phyloP scores from a whole-genome alignment of 2,888 invertebrate species.

The Molorchus minor region DNA sequence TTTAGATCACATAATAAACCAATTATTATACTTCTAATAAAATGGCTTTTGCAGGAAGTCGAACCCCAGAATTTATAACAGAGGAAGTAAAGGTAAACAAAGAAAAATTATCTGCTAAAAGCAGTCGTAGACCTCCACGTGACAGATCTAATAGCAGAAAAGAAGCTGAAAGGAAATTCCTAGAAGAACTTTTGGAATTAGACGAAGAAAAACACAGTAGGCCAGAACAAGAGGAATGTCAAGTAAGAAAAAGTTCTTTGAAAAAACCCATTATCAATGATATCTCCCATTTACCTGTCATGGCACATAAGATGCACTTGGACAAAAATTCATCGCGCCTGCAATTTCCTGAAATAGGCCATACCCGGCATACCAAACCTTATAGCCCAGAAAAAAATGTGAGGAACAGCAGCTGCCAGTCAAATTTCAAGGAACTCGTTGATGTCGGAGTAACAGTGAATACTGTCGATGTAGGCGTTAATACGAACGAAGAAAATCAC shows the following conservation, averaged over 20 bases:
- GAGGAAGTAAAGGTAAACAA: neutral
- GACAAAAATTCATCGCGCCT: neutral
- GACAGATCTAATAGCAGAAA: neutral
- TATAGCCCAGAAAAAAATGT: neutral
- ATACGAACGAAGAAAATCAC: neutral
- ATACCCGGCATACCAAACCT: neutral
- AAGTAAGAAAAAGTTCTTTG: too few species aligned
- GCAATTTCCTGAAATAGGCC: neutral
- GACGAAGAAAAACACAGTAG: neutral
- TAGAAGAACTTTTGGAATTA: neutral
- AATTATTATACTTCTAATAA: too few species aligned
- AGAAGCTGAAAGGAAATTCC: neutral
- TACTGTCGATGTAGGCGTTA: neutral
- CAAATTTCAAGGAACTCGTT: neutral
- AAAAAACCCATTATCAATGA: neutral
- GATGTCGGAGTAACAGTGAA: conserved; percentile 1
- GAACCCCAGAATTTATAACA: neutral
- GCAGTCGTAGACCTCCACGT: neutral
- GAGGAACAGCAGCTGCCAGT: neutral
- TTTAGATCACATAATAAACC: too few species aligned
- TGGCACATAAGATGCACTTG: neutral
- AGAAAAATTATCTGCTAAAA: neutral
- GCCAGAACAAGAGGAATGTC: too few species aligned
- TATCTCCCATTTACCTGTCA: neutral
- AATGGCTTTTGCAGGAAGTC: neutral